Base-by-base conservation (phyloP, 2,888 invertebrate genomes). In the Hypsopygia costalis region DNA sequence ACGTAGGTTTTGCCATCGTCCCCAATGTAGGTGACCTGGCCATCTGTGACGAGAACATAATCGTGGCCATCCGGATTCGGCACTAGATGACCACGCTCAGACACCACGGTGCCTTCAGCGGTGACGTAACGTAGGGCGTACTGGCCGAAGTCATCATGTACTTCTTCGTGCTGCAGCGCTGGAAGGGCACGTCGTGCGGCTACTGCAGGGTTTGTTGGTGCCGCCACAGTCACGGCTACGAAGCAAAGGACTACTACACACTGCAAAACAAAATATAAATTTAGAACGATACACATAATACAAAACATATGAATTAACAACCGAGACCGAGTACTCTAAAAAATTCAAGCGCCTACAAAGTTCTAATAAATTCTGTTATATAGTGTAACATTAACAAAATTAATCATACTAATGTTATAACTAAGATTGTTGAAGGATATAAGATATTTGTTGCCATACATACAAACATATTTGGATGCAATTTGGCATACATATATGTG, bases 221-320 rank as follows among this genome's bases (percentile, higher is more conserved):
- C 67, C 8, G 68, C 62, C 12, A 46, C 40, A 1, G 52, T 62
- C 8, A 48, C 57, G 12, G 53, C 65, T 20, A 69, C 37, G 7
- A 74, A 36, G 44, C 60, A 61, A 0, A 55, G 31, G 28, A 44
- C 51, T 42, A 68, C 49, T 16, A 69, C 40, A 33, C 68, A 45
- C 78, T 77, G 58, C 0, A 53, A 61, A 36, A 33, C n/a, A n/a
- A 31, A 40, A 35, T n/a, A 8, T 16, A 4, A 3, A 3, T 5
- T 25, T 25, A 25, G n/a, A 25, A 25, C 1, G 6, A 25, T 25
- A n/a, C 25, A 25, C n/a, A n/a, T n/a, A 16, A 16, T 16, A 16
- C 4, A 2, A 16, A 3, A 16, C n/a, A n/a, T 16, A 16, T 16
- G 3, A 16, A 16, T 16, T n/a, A n/a, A n/a, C n/a, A n/a, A n/a